A percentile compares a stretch with the other conserved stretches of the same genome.
phyloP scores from a whole-genome alignment of 2,113 vertebrate species.

The Petaurus breviceps region DNA sequence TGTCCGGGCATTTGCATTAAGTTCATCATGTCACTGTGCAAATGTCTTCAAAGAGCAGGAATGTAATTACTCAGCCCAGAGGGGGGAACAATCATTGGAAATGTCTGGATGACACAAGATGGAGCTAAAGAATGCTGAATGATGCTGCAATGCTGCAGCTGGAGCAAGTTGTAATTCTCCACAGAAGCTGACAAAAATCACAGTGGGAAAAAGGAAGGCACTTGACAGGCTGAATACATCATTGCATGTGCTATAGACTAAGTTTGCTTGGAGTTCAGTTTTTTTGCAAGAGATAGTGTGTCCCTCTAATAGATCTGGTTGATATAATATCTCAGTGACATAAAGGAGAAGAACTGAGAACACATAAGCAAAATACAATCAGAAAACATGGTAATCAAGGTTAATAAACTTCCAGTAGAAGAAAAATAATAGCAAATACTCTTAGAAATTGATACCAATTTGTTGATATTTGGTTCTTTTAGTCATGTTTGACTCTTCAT shows the following conservation, averaged over 20 bases:
- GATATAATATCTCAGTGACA: background rate
- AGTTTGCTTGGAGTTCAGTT: background rate
- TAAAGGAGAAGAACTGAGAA: background rate
- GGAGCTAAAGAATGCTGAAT: conserved; percentile 77
- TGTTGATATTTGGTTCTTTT: background rate
- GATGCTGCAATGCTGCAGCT: background rate
- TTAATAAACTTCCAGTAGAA: background rate
- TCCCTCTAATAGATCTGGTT: background rate
- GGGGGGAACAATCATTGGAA: conserved; percentile 43
- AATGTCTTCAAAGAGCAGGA: conserved; percentile 52
- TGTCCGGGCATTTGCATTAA: conserved; percentile 47
- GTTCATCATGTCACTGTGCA: conserved; percentile 55
- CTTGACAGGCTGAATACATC: background rate
- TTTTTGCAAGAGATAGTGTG: background rate
- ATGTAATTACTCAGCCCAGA: conserved; percentile 44
- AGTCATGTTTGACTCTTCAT: background rate
- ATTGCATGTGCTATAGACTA: background rate
- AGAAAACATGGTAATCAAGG: background rate
- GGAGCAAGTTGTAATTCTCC: background rate
- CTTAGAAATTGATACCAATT: background rate
- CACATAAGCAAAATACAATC: background rate
- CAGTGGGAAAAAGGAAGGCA: background rate
- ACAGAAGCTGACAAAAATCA: background rate
- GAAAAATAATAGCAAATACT: background rate
- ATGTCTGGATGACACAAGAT: conserved; percentile 70